Base-by-base conservation (phyloP, 2,888 invertebrate genomes). In the Caenorhabditis sp. region DNA sequence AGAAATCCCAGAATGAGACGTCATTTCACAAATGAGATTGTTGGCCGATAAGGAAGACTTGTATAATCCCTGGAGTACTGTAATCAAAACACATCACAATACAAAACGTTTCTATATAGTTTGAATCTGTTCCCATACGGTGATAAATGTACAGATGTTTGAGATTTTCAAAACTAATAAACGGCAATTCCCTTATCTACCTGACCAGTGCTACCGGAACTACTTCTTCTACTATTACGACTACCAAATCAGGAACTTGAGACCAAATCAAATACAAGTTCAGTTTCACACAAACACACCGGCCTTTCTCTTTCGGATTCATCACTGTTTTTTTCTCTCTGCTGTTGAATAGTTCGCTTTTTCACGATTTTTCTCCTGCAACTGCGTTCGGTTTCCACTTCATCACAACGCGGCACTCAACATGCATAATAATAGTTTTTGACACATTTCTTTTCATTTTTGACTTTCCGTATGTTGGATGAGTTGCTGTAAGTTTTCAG, bases 381-480 rank as follows among this genome's bases (percentile, higher is more conserved):
- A n/a, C 38, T 38, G 38, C 44, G 70, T 70, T 70, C 58, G 70
- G 24, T 41, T 24, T 41, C 63, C 63, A 63, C 24, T 70, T 66
- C 58, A 47, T 44, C 47, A 35, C 59, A 49, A 41, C 59, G 59
- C 68, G 68, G 51, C 68, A 47, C 68, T 76, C 76, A 49, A 63
- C 63, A 70, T 68, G 77, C 61, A 77, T 77, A 77, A 77, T 77
- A 38, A 76, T 66, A 68, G 64, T 74, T 69, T 69, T 51, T 61
- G 24, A 44, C 44, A 44, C 22, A 26, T 10, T 61, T 41, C 19
- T 19, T 31, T 54, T 24, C n/a, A 4, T 41, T 41, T 51, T 51
- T 47, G 12, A 47, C 19, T 51, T 51, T 74, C 3, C 7, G 12
- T 10, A 10, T 10, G 38, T 38, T 38, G 38, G 38, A 7, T 10